Evolutionary conservation across 2,888 invertebrate genomes (phyloP), one percentile per base, ranked within the genome.

Genomic region (Choreutis nemorana): DNA sequence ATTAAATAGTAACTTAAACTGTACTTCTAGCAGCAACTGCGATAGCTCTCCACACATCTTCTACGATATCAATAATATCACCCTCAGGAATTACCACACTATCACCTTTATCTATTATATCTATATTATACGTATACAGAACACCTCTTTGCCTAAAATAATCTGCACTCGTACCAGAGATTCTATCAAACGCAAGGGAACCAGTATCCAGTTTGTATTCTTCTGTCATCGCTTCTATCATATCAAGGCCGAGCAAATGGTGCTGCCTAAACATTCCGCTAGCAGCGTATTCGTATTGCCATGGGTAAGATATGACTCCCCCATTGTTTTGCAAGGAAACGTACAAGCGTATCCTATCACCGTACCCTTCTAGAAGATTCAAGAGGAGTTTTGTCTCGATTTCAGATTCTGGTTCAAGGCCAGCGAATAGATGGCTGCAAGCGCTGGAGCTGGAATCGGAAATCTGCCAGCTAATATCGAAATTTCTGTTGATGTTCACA

Each of bases 261-360:
- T 73, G 61, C 3, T 62, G 55, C 14, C 50, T 44, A 25, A 71
- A 71, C 46, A 71, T 51, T 0, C 70, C 73, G 35, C 61, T 66
- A 0, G 73, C 68, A 13, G 72, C 63, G 18, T 51, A 57, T 24
- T 83, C 83, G 37, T 78, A 87, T 22, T 84, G 85, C 86, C 87
- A 89, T 1, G 89, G 89, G 45, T 86, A 87, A 0, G 88, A 62
- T 4, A 89, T 45, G 36, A 81, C 84, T 14, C 82, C 80, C 28
- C 89, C 90, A 45, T 83, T 89, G n/a, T 90, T 87, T 56, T 92
- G 92, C 20, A 92, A 55, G 0, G 88, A 85, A 15, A 91, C 48
- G 50, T 90, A 93, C 36, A 87, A 61, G 39, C 81, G 77, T 5
- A 84, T 60, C 22, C 70, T 59, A 1, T 60, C 50, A 1, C 68